Base-by-base conservation (phyloP, 2,797 vertebrate species). In the Phrynocephalus vlangalii region DNA sequence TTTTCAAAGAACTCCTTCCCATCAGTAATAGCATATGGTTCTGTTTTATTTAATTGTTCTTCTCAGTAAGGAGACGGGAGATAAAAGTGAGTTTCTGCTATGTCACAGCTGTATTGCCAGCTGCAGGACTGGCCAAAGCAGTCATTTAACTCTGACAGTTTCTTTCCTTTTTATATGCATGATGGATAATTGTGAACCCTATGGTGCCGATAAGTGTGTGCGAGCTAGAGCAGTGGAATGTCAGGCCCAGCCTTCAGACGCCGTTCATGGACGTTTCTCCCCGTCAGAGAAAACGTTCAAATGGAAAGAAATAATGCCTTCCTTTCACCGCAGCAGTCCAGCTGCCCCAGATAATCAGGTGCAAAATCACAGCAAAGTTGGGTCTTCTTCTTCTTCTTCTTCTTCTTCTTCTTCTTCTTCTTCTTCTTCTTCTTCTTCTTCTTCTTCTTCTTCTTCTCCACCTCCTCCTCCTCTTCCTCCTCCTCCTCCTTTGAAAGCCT, bases 41-140 rank as follows among this genome's bases (percentile, higher is more conserved):
- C 85, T 93, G 52, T 93, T 95, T 95, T 95, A 94, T 92, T 93
- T 92, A 92, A 95, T 95, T 95, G 89, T 92, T 93, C 86, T 85
- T 91, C 82, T 94, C 86, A 82, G 89, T 92, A 93, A 91, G 90
- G 93, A 93, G 91, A 90, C 82, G 71, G 86, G 79, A 93, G 93
- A 95, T 95, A 94, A 94, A 96, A 94, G 92, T 94, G 86, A 87
- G 75, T 90, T 87, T 93, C 85, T 93, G 92, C 87, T 84, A 94
- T 94, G 88, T 93, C 89, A 93, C 92, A 95, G 92, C 92, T 95
- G 92, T 89, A 91, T 92, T 93, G 50, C 90, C 93, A 95, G 92
- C 90, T 95, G 95, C 82, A 86, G 84, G 93, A 88, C 82, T 95
- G 89, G 93, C 91, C 94, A 94, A 94, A 95, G 68, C 52, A 89